Evolutionary conservation across 1,140 invertebrate genomes (phyloP).

Genomic region (Maconellicoccus hirsutus): DNA sequence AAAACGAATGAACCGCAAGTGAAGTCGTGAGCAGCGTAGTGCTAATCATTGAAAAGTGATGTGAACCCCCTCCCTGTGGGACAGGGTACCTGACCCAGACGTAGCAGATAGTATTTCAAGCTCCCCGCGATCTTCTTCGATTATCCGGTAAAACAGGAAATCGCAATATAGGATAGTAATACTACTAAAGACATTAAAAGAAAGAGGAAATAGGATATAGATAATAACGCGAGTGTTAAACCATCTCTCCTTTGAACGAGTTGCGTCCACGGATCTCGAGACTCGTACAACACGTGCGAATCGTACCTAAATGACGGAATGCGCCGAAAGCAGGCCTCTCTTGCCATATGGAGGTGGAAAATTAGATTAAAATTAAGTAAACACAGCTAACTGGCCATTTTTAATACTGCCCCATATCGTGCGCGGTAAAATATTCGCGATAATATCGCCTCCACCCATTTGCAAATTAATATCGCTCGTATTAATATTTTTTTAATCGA

Average conservation of each 20-base stretch:
- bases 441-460: neutral
- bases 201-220: slow-evolving; percentile 20
- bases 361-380: slow-evolving; percentile 6
- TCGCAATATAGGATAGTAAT: slow-evolving; percentile 21
- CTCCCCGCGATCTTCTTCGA: slow-evolving; percentile 19
- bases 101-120: slow-evolving; percentile 14
- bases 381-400: neutral
- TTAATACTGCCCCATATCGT: neutral
- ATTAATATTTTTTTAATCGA: neutral
- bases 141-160: slow-evolving; percentile 20
- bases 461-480: neutral
- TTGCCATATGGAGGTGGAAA: slow-evolving; percentile 1
- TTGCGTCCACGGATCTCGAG: neutral
- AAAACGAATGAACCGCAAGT: slow-evolving; percentile 20
- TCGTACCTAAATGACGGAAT: neutral
- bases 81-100: slow-evolving; percentile 21
- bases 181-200: slow-evolving; percentile 19
- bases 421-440: neutral
- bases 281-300: neutral
- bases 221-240: slow-evolving; percentile 15
- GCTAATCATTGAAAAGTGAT: slow-evolving; percentile 22
- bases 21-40: slow-evolving; percentile 20
- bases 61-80: slow-evolving; percentile 14
- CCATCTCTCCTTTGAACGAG: neutral
- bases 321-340: neutral